A percentile compares a stretch with the other conserved stretches of the same genome.
phyloP scores from a whole-genome alignment of 2,113 vertebrate genomes.

The Anser brachyrhynchus region DNA sequence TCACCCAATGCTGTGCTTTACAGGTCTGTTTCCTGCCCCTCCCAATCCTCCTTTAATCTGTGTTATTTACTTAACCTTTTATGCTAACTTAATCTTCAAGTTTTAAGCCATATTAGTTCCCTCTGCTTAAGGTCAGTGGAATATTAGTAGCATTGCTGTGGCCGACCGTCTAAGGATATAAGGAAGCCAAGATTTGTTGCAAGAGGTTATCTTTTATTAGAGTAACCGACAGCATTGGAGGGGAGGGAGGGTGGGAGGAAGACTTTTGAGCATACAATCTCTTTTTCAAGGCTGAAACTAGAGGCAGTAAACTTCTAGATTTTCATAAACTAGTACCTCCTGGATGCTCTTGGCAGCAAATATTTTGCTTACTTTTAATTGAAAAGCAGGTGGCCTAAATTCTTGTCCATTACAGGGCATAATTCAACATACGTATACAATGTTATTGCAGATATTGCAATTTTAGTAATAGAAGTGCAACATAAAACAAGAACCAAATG shows the following conservation, averaged over 20 bases:
- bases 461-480: neutral
- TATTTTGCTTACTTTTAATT: neutral
- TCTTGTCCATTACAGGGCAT: neutral
- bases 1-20: neutral
- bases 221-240: neutral
- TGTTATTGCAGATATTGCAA: neutral
- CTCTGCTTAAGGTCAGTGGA: neutral
- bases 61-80: neutral
- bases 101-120: neutral
- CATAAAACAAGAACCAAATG: neutral
- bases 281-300: neutral
- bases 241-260: neutral
- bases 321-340: neutral
- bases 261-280: neutral
- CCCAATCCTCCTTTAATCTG: neutral
- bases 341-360: constrained; percentile 1
- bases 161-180: neutral
- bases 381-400: neutral
- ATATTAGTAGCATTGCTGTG: neutral
- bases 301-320: neutral
- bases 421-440: neutral
- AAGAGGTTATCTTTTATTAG: neutral
- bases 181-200: neutral
- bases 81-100: neutral
- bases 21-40: neutral